Evolutionary conservation across 2,888 invertebrate species (phyloP), one percentile per base, ranked within the genome.

Genomic region (Zaprionus lineosus): DNA sequence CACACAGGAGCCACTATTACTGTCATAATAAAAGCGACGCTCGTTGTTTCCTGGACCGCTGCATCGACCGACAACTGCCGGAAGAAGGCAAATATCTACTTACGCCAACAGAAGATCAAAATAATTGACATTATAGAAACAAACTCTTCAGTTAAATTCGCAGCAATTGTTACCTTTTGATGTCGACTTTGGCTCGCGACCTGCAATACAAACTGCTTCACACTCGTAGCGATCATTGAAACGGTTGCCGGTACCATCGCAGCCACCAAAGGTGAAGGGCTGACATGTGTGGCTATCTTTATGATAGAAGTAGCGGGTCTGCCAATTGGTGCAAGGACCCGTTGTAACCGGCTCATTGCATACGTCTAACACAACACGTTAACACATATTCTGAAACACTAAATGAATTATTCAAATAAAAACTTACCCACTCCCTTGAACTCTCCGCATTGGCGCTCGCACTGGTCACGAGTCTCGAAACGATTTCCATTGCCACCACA

Each of bases 201-300:
- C 91, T 50, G 91, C 91, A 55, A 93, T 87, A 89, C 96, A 97
- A 78, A 94, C 90, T 2, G 93, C 91, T 87, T 94, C 92, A 86
- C 97, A 97, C 86, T 96, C 95, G 18, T 92, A 91, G n/a, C 91
- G 87, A 6, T 92, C 92, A 55, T 93, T 93, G 91, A 97, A 97
- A 47, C 96, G 91, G 89, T 97, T 97, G 43, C 94, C 94, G 75
- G 95, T 96, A 21, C 97, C 97, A 26, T 91, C 92, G 87, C 97
- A 97, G 55, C 97, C 97, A 26, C 96, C 94, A 86, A 95, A 97
- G 1, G 91, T 89, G 89, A 96, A 97, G 64, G 92, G 90, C 46
- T 91, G 91, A 87, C 97, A 97, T 26, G 90, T 89, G 8, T 93
- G 92, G 0, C 91, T 89, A 0, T 81, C 76, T 8, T 89, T 86